phyloP scores from a whole-genome alignment of 2,888 invertebrate species.

The Adineta ricciae region DNA sequence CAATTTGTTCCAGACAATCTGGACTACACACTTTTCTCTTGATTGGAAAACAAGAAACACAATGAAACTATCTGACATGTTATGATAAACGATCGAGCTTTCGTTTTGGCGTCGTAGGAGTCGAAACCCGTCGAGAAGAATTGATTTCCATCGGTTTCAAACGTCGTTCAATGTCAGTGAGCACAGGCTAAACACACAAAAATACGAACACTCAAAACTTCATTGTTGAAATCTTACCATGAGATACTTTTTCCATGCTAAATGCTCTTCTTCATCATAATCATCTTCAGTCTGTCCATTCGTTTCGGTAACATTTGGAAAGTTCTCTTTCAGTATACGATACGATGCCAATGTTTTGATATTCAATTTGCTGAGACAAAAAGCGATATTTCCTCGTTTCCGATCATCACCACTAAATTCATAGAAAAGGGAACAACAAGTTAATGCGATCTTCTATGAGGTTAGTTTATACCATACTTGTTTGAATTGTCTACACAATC shows the following conservation, averaged over 20 bases:
- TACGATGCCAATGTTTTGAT: constrained; percentile 2
- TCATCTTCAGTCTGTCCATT: neutral
- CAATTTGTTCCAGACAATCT: no score
- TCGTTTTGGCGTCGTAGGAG: no score
- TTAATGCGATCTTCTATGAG: neutral
- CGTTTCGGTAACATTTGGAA: neutral
- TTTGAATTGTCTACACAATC: constrained; percentile 4
- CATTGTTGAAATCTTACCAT: no score
- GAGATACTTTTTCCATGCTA: constrained; percentile 21
- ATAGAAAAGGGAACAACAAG: neutral
- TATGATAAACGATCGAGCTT: no score
- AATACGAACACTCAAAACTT: neutral
- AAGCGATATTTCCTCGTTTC: constrained; percentile 2
- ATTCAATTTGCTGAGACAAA: constrained; percentile 8
- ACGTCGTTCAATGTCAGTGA: no score
- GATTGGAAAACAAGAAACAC: neutral
- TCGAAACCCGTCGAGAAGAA: no score
- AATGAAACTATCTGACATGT: neutral
- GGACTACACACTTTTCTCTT: no score
- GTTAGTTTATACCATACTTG: neutral
- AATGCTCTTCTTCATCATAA: constrained; percentile 6
- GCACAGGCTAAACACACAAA: neutral
- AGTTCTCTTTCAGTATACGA: constrained; percentile 10
- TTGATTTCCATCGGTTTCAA: no score
- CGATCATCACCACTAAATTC: constrained; percentile 1